A percentile compares a stretch with the other conserved stretches of the same genome.
These are phyloP conservation scores for Drosophila diplacantha DNA, from an alignment of 2,888 invertebrate species.

Conservation along the genomic window DNA sequence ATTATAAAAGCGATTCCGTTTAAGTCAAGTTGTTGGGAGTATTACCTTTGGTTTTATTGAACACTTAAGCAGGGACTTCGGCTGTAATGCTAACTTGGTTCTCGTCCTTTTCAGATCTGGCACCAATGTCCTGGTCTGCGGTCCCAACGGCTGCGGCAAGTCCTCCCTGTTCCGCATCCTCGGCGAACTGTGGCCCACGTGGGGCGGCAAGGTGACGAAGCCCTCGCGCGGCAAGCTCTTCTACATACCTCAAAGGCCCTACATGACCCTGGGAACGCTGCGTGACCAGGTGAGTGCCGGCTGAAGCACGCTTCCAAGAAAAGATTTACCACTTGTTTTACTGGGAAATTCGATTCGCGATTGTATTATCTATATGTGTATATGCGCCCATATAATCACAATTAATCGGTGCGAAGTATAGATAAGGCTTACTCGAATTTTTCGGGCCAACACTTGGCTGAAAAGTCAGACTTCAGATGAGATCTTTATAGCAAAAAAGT, in stretches of 20 bases:
- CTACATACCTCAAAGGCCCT: constrained; percentile 95
- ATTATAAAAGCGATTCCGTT: neutral
- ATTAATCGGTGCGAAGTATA: neutral
- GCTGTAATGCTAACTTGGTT: neutral
- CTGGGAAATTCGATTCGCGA: neutral
- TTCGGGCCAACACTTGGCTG: neutral
- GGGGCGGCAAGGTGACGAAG: constrained; percentile 95
- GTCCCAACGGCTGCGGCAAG: constrained; percentile 99
- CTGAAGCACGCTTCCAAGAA: neutral
- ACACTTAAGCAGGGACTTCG: neutral
- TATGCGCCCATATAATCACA: neutral
- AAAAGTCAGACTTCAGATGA: too few species aligned
- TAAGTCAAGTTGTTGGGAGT: neutral
- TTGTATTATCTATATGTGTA: neutral
- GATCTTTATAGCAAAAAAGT: too few species aligned
- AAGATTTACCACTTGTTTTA: neutral
- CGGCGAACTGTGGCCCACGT: constrained; percentile 98
- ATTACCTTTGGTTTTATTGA: neutral
- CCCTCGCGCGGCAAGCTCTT: constrained; percentile 97
- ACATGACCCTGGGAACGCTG: constrained; percentile 97
- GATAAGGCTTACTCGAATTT: neutral
- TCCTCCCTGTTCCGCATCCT: constrained; percentile 97
- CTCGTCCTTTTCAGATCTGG: constrained; percentile 82
- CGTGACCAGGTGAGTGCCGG: constrained; percentile 86
- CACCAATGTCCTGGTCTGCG: constrained; percentile 98